Evolutionary conservation across 2,888 invertebrate species (phyloP), one percentile per base, ranked within the genome.

Genomic region (Leptinotarsa juncta): DNA sequence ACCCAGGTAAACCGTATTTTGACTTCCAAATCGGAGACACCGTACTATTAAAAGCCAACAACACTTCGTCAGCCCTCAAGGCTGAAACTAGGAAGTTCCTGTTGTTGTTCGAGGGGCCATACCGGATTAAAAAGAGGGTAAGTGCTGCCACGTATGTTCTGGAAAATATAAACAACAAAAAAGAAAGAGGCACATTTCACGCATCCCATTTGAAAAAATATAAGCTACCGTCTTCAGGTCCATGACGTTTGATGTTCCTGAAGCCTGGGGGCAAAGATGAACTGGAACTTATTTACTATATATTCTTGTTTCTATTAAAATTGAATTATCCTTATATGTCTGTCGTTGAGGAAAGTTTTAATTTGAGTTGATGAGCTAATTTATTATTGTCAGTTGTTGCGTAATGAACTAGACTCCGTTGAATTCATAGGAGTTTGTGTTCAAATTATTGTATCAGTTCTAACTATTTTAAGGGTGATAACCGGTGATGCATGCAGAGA

Each of bases 161-260:
- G n/a, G 7, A 7, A n/a, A 5, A n/a, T 16, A 16, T 53, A 7
- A 7, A 7, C n/a, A n/a, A 53, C 2, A 5, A n/a, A 53, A 18
- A 16, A 10, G 48, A 65, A 18, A 65, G 65, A 48, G 65, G 42
- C 7, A n/a, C 42, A 15, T 65, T 42, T 42, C 26, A 65, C 16
- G 65, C 65, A 5, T 42, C n/a, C 2, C 65, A 65, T 16, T 42
- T 65, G 65, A 26, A 42, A n/a, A n/a, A 48, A 32, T 65, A 65
- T 65, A 49, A 14, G 12, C 15, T 49, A 49, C 49, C 49, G 15
- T 49, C 49, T 49, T 49, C 49, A 49, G 49, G 12, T 14, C 49
- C 49, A 15, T 49, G 15, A 49, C 15, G 49, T 49, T 26, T 26
- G 26, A 26, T 12, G 49, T 49, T 49, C 14, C 49, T 49, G 49